phyloP scores from a whole-genome alignment of 2,888 invertebrate species.

The Aromia moschata region DNA sequence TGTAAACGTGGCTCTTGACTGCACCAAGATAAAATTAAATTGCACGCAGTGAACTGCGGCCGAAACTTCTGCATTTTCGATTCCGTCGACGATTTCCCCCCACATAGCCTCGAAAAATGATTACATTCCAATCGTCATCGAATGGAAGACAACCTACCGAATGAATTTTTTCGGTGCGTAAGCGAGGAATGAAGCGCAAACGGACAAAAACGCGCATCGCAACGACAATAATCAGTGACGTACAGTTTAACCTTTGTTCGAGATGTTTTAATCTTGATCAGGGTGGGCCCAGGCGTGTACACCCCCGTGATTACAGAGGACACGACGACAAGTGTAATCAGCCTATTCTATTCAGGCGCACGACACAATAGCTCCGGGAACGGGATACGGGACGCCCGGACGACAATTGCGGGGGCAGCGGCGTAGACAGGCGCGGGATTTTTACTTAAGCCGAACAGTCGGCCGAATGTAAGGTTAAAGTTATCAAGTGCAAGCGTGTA shows the following conservation, averaged over 20 bases:
- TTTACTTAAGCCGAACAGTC: too few species aligned
- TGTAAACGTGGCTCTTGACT: neutral
- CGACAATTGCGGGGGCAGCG: constrained; percentile 34
- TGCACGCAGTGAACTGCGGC: neutral
- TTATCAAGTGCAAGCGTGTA: too few species aligned
- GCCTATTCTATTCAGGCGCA: constrained; percentile 55
- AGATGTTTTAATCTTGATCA: constrained; percentile 57
- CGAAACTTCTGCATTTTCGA: too few species aligned
- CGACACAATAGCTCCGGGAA: constrained; percentile 47
- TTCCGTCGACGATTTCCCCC: too few species aligned
- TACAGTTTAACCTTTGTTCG: constrained; percentile 59
- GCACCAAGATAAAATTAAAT: neutral
- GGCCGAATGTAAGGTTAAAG: too few species aligned
- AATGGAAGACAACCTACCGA: too few species aligned
- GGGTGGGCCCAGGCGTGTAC: constrained; percentile 47
- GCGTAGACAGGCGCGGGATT: too few species aligned
- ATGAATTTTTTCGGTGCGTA: too few species aligned
- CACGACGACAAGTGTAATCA: constrained; percentile 57
- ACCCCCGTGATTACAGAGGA: constrained; percentile 51
- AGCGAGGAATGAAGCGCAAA: constrained; percentile 38
- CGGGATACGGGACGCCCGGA: constrained; percentile 44
- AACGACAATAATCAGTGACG: constrained; percentile 45
- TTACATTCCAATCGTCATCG: too few species aligned
- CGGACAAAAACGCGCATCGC: constrained; percentile 35
- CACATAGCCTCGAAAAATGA: too few species aligned